phyloP scores from a whole-genome alignment of 2,113 vertebrate species.

The Suncus etruscus region DNA sequence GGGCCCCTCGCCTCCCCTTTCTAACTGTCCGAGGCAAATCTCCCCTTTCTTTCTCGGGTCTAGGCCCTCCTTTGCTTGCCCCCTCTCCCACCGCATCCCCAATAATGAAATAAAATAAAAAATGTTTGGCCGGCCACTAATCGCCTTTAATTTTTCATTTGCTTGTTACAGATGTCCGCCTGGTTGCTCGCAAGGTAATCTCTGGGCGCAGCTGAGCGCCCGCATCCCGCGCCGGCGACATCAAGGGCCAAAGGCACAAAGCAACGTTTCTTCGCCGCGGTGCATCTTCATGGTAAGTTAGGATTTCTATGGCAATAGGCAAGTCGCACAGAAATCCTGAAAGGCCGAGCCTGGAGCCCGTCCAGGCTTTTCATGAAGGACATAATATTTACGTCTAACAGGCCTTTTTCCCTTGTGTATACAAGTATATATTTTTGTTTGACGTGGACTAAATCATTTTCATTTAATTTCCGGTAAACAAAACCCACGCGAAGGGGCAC shows the following conservation, averaged over 20 bases:
- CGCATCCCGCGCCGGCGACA: conserved; percentile 95
- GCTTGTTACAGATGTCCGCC: conserved; percentile 92
- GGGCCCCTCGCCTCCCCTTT: too few species aligned
- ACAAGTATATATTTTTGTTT: conserved; percentile 90
- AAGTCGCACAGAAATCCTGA: conserved; percentile 99
- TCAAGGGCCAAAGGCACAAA: conserved; percentile 97
- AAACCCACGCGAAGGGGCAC: conserved; percentile 91
- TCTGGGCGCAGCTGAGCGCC: conserved; percentile 93
- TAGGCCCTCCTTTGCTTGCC: not conserved
- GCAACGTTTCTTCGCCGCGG: conserved; percentile 97
- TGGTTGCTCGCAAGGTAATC: conserved; percentile 93
- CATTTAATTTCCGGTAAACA: conserved; percentile 93
- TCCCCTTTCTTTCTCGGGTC: conserved; percentile 14
- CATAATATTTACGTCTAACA: conserved; percentile 97
- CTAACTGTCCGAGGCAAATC: too few species aligned
- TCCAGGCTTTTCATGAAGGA: conserved; percentile 95
- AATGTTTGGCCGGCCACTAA: conserved; percentile 86
- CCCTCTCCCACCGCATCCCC: not conserved
- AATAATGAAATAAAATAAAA: conserved; percentile 79
- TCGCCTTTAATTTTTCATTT: conserved; percentile 94
- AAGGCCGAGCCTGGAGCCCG: conserved; percentile 93
- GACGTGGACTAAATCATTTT: conserved; percentile 90
- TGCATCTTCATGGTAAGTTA: conserved; percentile 99
- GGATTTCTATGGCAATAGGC: conserved; percentile 99
- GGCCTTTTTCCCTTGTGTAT: conserved; percentile 89